These are phyloP conservation scores for Eulithis prunata DNA, from an alignment of 2,888 invertebrate genomes.

Conservation along the genomic window DNA sequence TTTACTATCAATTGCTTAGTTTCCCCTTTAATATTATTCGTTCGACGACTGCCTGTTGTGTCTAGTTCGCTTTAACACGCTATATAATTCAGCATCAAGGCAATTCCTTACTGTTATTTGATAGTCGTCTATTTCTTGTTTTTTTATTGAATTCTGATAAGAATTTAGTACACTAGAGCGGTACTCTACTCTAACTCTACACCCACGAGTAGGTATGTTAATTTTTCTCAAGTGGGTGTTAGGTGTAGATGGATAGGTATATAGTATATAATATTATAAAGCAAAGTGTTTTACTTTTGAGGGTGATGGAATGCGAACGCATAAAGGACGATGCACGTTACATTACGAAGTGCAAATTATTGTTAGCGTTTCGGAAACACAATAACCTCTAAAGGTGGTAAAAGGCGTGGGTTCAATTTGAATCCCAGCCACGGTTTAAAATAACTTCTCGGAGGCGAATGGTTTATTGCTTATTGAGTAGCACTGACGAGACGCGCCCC, in stretches of 20 bases:
- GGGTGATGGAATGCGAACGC: conserved; percentile 19
- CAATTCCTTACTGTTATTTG: conserved; percentile 35
- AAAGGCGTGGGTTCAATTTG: conserved; percentile 73
- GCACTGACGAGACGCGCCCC: conserved; percentile 79
- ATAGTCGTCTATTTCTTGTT: conserved; percentile 27
- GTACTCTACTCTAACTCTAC: conserved; percentile 16
- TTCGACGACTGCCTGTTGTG: conserved; percentile 55
- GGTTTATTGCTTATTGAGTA: conserved; percentile 84
- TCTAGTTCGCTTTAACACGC: conserved; percentile 46
- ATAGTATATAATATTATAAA: conserved; percentile 1
- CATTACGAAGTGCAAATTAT: conserved; percentile 47
- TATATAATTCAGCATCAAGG: conserved; percentile 39
- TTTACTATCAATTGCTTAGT: conserved; percentile 83
- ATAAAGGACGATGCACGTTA: too few species aligned
- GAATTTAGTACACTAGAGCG: conserved; percentile 11
- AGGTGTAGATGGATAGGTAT: neutral
- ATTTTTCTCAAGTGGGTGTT: conserved; percentile 15
- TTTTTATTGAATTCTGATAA: conserved; percentile 34
- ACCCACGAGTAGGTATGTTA: conserved; percentile 25
- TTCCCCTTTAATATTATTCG: conserved; percentile 80
- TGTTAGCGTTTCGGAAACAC: conserved; percentile 74
- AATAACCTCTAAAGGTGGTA: conserved; percentile 83
- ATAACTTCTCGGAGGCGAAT: conserved; percentile 81
- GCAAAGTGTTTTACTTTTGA: conserved; percentile 21
- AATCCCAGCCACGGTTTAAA: conserved; percentile 74